Base-by-base conservation (phyloP, 2,113 vertebrate genomes). In the zebrafish (Danio rerio) region DNA sequence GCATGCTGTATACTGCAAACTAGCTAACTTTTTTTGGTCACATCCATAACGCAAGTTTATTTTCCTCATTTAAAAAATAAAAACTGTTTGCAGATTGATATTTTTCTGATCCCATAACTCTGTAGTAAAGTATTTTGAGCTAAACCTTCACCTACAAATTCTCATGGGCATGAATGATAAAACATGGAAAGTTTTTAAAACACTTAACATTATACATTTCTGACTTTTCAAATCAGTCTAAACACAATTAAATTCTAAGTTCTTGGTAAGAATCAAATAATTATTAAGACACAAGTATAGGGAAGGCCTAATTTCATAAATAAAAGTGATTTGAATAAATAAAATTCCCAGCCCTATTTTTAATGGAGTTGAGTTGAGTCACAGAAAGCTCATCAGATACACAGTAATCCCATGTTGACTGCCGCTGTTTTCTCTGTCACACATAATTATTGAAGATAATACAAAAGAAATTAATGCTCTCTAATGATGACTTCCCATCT, bases 401-500 rank as follows among this genome's bases (percentile, higher is more conserved):
- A 55, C 31, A 73, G 16, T 53, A 56, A n/a, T 42, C 16, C 52
- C 9, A 5, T 7, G 15, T 9, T 18, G 9, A 31, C 9, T 40
- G 6, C 15, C 31, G 6, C 5, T 73, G 70, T 42, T 73, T n/a
- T 56, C 50, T 73, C 42, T 73, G 15, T 55, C 50, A 43, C 16
- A 56, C 6, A 56, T 56, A 18, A 73, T 42, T 40, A 73, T 55
- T n/a, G 50, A 56, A 31, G 71, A 73, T n/a, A 56, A 73, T 7
- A 31, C 52, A 56, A 73, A 56, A 56, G 16, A 73, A 73, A 73
- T n/a, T 0, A 73, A 73, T 56, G 71, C 9, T 18, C 9, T 73
- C 52, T 73, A 73, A 43, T 73, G 52, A 43, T 73, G n/a, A 73
- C 52, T 55, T 73, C 71, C 71, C 71, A 74, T 74, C 71, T 74